Percentiles rank a stretch among this genome's conserved stretches.
These are phyloP conservation scores for Lipophrys pholis DNA, from an alignment of 2,113 vertebrate species.

Conservation along the genomic window DNA sequence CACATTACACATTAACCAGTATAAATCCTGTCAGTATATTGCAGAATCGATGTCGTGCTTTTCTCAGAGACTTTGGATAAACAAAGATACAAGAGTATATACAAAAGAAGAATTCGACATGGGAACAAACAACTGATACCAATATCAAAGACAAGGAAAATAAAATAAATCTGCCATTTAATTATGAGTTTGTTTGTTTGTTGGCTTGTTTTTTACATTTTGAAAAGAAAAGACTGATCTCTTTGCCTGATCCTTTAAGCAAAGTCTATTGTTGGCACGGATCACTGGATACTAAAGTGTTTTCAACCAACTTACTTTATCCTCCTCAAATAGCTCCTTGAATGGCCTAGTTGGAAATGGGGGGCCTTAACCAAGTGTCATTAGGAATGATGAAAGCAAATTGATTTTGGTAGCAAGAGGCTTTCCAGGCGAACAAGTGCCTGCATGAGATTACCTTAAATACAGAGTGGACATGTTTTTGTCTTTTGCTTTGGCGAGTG, in stretches of 20 bases:
- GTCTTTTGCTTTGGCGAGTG: neutral
- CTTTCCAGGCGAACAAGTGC: slow-evolving; percentile 52
- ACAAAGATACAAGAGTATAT: no score
- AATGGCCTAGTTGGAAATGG: slow-evolving; percentile 36
- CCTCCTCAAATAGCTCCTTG: slow-evolving; percentile 38
- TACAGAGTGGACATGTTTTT: slow-evolving; percentile 7
- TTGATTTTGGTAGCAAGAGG: slow-evolving; percentile 68
- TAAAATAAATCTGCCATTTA: neutral
- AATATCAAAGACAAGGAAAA: neutral
- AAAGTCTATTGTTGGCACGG: slow-evolving; percentile 32
- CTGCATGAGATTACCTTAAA: slow-evolving; percentile 51
- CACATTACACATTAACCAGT: no score
- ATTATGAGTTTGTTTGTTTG: neutral
- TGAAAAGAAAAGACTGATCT: neutral
- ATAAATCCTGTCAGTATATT: no score
- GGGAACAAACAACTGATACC: neutral
- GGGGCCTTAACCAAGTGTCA: slow-evolving; percentile 67
- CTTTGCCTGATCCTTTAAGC: slow-evolving; percentile 32
- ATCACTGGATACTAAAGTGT: slow-evolving; percentile 54
- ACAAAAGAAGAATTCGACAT: no score
- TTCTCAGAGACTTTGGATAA: no score
- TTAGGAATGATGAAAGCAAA: slow-evolving; percentile 74
- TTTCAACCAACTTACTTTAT: slow-evolving; percentile 48
- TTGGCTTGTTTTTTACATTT: neutral
- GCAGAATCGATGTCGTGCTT: no score